Percentiles rank a stretch among this genome's conserved stretches.
Conservation (phyloP, 2,113 vertebrate species). For the Crotalus viridis region DNA sequence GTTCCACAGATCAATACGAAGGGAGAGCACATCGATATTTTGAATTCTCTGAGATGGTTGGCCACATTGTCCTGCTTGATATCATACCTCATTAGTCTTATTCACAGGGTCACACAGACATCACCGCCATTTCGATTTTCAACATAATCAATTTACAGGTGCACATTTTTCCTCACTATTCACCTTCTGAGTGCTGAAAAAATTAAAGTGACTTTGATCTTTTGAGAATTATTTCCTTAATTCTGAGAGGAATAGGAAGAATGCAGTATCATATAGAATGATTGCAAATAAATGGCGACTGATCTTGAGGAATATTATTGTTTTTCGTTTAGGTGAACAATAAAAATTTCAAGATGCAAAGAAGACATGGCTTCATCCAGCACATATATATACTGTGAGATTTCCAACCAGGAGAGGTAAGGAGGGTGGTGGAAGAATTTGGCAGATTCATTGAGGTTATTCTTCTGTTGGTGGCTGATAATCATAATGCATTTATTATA, state of each 20-base stretch:
- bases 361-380: neutral
- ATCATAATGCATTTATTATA: neutral
- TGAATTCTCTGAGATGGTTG: constrained; percentile 7
- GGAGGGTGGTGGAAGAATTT: neutral
- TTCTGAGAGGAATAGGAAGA: neutral
- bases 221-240: neutral
- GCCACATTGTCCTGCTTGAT: neutral
- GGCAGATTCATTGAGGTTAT: neutral
- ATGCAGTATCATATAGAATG: neutral
- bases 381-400: neutral
- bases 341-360: neutral
- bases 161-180: neutral
- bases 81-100: neutral
- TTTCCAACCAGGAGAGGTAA: neutral
- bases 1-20: neutral
- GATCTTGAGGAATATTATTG: neutral
- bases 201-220: neutral
- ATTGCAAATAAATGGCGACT: neutral
- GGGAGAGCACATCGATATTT: constrained; percentile 2
- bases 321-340: neutral
- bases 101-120: neutral
- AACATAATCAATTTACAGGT: neutral
- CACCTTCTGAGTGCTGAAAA: neutral
- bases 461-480: neutral
- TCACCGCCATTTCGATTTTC: neutral